Conservation (phyloP, 1,140 invertebrate genomes). For the Apis florea region DNA sequence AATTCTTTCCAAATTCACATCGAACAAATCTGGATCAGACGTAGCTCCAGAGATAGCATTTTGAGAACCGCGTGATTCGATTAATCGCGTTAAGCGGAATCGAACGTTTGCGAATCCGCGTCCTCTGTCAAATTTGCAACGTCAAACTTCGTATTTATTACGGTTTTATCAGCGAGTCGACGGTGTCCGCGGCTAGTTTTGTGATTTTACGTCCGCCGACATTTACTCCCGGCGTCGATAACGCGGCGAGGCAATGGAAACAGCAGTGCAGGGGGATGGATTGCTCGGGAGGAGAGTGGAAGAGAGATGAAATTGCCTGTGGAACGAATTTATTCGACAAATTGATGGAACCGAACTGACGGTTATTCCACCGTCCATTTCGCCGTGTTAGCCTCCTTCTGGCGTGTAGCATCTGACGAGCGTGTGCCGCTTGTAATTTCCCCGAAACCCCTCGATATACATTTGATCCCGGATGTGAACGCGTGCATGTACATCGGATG, state of each 20-base stretch:
- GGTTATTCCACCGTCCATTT: constrained; percentile 45
- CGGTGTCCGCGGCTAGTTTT: constrained; percentile 12
- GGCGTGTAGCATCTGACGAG: constrained; percentile 29
- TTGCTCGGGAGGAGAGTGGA: background rate
- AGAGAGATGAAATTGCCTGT: constrained; percentile 34
- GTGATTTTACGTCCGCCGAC: constrained; percentile 17
- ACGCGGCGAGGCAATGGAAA: constrained; percentile 42
- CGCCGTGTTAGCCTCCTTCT: constrained; percentile 2
- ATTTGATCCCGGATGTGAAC: constrained; percentile 10
- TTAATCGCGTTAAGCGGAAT: constrained; percentile 26
- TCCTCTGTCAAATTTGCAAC: constrained; percentile 32
- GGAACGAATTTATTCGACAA: constrained; percentile 51
- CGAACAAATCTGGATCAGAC: too few relatives aligned
- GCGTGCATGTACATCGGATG: constrained; percentile 2
- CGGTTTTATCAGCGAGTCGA: constrained; percentile 22
- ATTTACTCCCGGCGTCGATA: constrained; percentile 42
- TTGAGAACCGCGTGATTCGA: background rate
- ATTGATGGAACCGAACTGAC: constrained; percentile 46
- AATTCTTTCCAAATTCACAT: too few relatives aligned
- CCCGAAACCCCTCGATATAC: constrained; percentile 9
- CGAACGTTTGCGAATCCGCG: background rate
- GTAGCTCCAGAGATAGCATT: background rate
- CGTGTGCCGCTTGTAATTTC: constrained; percentile 34
- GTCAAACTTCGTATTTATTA: constrained; percentile 30
- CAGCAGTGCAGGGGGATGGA: background rate